phyloP scores from a whole-genome alignment of 2,113 vertebrate species.

The Hippocampus mohnikei region DNA sequence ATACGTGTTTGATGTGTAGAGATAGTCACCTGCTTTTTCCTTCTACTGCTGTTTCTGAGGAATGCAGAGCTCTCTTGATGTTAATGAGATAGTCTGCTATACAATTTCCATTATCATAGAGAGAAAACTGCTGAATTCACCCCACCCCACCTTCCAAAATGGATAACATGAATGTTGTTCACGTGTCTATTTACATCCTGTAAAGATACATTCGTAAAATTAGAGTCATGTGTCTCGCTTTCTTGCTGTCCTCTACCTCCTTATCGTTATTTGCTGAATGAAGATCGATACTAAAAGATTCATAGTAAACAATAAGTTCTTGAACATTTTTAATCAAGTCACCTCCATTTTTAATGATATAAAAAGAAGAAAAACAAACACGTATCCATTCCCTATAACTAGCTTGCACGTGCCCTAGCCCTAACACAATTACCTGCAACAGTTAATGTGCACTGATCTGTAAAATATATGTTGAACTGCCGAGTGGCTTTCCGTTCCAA shows the following conservation, averaged over 20 bases:
- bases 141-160: conserved; percentile 38
- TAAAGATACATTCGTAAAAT: conserved; percentile 17
- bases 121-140: conserved; percentile 52
- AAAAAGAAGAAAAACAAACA: background rate
- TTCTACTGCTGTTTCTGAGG: conserved; percentile 53
- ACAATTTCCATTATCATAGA: conserved; percentile 46
- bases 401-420: conserved; percentile 29
- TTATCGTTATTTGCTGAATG: background rate
- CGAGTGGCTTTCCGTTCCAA: conserved; percentile 62
- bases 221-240: conserved; percentile 11
- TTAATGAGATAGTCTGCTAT: conserved; percentile 64
- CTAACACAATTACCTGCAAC: conserved; percentile 61
- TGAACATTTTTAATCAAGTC: background rate
- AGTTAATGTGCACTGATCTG: conserved; percentile 63
- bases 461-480: conserved; percentile 63
- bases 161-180: conserved; percentile 22
- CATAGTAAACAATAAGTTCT: background rate
- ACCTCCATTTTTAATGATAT: background rate
- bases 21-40: conserved; percentile 67
- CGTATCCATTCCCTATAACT: conserved; percentile 16
- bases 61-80: conserved; percentile 66
- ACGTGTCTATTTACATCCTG: background rate
- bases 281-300: background rate
- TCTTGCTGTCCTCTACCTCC: conserved; percentile 9
- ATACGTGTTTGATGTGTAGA: conserved; percentile 76